These are phyloP conservation scores for Drosophila willistoni DNA, from an alignment of 1,140 invertebrate species.

Conservation along the genomic window DNA sequence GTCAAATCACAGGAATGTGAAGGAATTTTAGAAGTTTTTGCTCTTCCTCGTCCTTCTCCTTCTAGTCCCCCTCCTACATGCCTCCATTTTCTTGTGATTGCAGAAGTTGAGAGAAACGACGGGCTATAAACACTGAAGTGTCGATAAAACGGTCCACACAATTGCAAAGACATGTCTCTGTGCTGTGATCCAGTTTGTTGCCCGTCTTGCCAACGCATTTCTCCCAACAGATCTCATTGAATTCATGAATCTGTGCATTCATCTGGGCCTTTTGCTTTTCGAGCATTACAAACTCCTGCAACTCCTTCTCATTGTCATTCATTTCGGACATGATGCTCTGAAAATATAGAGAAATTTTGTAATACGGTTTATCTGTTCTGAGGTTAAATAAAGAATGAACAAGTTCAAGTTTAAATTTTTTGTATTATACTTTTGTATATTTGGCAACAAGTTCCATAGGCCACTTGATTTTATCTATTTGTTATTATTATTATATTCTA, in stretches of 20 bases:
- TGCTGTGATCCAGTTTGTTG: conserved; percentile 92
- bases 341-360: conserved; percentile 40
- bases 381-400: conserved; percentile 65
- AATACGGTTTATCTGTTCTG: conserved; percentile 39
- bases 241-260: conserved; percentile 94
- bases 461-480: neutral
- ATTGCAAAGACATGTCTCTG: conserved; percentile 95
- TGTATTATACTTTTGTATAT: neutral
- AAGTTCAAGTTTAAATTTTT: neutral
- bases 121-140: conserved; percentile 92
- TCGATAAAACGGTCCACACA: conserved; percentile 98
- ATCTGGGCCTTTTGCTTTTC: conserved; percentile 95
- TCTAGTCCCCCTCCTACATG: conserved; percentile 24
- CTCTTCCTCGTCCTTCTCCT: no score
- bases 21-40: no score
- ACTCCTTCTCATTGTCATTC: conserved; percentile 86
- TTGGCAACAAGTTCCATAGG: neutral
- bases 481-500: no score
- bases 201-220: conserved; percentile 95
- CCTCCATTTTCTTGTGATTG: conserved; percentile 58
- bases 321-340: conserved; percentile 77
- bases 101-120: conserved; percentile 89
- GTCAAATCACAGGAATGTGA: no score
- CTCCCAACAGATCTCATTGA: conserved; percentile 97
- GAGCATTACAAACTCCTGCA: conserved; percentile 92